Conservation (phyloP, 2,797 vertebrate species). For the Pristis pectinata region DNA sequence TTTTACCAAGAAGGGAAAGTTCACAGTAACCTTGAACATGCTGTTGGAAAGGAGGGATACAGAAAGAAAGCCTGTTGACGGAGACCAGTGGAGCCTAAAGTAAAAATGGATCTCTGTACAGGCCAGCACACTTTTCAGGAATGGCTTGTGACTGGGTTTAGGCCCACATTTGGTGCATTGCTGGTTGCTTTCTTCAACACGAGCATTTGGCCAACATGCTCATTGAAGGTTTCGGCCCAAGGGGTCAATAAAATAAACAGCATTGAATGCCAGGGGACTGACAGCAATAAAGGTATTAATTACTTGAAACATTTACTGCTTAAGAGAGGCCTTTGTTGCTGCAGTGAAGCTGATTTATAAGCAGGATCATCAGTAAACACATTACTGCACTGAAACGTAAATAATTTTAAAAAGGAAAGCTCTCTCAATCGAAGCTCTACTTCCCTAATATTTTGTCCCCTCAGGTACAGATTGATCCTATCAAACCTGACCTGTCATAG, state of each 20-base stretch:
- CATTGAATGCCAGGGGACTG: background rate
- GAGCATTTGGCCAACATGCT: background rate
- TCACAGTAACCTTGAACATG: background rate
- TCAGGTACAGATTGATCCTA: background rate
- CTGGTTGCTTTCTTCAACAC: background rate
- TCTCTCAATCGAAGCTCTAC: constrained; percentile 14
- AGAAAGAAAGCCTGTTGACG: background rate
- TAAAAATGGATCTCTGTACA: background rate
- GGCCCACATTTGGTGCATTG: background rate
- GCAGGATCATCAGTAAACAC: constrained; percentile 30
- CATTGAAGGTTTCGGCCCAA: constrained; percentile 27
- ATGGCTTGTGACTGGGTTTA: background rate
- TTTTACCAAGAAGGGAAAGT: background rate
- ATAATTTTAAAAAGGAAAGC: constrained; percentile 33
- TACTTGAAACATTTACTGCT: constrained; percentile 26
- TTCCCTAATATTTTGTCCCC: background rate
- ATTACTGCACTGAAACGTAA: constrained; percentile 30
- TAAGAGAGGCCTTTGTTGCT: constrained; percentile 28
- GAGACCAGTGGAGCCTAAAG: background rate
- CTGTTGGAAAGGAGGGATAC: background rate
- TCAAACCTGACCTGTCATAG: constrained; percentile 19
- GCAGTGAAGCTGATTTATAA: constrained; percentile 29
- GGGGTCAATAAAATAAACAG: constrained; percentile 32
- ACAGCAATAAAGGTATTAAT: constrained; percentile 33
- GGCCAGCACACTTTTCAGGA: too few species aligned